These are phyloP conservation scores for Ctena decussata DNA, from an alignment of 2,888 invertebrate genomes.

Conservation along the genomic window DNA sequence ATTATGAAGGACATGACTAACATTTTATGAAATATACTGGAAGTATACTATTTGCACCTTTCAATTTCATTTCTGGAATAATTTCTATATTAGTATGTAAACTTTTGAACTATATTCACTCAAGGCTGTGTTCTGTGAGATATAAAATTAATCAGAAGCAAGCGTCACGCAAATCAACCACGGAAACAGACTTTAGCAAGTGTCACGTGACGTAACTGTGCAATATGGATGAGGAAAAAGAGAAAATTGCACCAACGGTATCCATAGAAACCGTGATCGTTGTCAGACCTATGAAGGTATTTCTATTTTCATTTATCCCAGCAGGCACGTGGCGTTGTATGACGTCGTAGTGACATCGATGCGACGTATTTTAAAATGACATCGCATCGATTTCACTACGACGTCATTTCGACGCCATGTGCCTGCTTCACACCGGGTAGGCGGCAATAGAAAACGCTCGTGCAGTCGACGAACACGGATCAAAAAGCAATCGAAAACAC, in stretches of 20 bases:
- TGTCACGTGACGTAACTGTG: neutral
- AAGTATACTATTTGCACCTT: neutral
- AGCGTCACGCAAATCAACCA: neutral
- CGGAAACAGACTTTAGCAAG: neutral
- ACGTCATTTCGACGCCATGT: too few species aligned
- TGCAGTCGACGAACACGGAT: too few species aligned
- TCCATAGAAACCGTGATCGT: constrained; percentile 84
- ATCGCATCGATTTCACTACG: too few species aligned
- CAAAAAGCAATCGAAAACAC: too few species aligned
- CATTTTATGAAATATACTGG: constrained; percentile 8
- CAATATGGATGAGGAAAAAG: constrained; percentile 31
- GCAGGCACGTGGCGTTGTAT: too few species aligned
- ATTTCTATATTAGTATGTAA: neutral
- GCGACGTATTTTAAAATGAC: too few species aligned
- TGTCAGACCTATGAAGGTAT: constrained; percentile 87
- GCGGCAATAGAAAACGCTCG: too few species aligned
- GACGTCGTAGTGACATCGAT: too few species aligned
- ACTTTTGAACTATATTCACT: constrained; percentile 3
- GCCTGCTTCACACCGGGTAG: too few species aligned
- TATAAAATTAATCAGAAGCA: too few species aligned
- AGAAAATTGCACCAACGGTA: constrained; percentile 74
- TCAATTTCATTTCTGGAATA: neutral
- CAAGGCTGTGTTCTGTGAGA: neutral
- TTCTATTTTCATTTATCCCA: neutral
- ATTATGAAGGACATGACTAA: too few species aligned